phyloP scores from a whole-genome alignment of 1,140 invertebrate species.

The Zaprionus tsacasi region DNA sequence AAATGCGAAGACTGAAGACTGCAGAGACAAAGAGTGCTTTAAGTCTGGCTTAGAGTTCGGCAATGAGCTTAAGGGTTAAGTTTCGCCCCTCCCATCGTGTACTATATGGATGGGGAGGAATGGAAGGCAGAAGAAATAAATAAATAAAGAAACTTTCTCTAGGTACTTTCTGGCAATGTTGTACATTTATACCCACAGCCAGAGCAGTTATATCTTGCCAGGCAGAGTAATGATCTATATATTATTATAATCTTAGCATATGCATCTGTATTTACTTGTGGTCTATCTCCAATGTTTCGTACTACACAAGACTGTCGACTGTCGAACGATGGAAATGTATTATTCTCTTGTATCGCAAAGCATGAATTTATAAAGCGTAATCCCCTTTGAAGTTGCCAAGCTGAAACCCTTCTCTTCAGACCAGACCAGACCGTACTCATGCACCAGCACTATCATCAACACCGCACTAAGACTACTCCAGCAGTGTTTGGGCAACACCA shows the following conservation, averaged over 20 bases:
- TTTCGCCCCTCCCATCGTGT: not conserved
- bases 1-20: slow-evolving; percentile 57
- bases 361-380: slow-evolving; percentile 70
- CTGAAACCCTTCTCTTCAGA: slow-evolving; percentile 17
- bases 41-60: slow-evolving; percentile 27
- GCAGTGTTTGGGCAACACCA: slow-evolving; percentile 45
- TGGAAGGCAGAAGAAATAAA: not conserved
- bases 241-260: too few relatives aligned
- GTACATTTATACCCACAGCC: not conserved
- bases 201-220: not conserved
- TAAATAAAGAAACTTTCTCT: not conserved
- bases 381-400: slow-evolving; percentile 56
- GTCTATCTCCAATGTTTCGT: too few relatives aligned
- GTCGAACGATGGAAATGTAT: slow-evolving; percentile 67
- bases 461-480: not conserved
- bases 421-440: not conserved
- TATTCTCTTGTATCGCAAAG: slow-evolving; percentile 74
- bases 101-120: not conserved
- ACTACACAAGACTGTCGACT: not conserved
- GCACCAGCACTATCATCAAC: slow-evolving; percentile 3
- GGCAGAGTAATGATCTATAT: too few relatives aligned
- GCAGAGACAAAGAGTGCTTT: slow-evolving; percentile 41
- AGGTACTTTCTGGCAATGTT: not conserved
- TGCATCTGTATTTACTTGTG: too few relatives aligned
- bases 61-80: not conserved